Base-by-base conservation (phyloP, 1,140 invertebrate genomes). In the Lucilia sericata region DNA sequence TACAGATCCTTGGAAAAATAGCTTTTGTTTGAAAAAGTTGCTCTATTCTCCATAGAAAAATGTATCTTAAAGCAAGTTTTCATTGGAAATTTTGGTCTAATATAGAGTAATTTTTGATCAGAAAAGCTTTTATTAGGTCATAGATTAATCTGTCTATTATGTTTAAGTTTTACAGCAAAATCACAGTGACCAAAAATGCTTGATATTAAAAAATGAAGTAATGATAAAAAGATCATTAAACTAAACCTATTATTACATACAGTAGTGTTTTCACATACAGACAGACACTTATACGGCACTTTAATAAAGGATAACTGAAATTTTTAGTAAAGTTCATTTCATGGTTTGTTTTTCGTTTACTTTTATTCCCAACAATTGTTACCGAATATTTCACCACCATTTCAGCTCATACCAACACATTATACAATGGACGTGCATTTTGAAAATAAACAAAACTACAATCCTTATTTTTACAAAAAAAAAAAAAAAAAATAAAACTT, bases 301-400 rank as follows among this genome's bases (percentile, higher is more conserved):
- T n/a, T 60, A 60, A 60, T 60, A 60, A 60, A 60, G 55, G 55
- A 60, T 60, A 14, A 60, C 55, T 60, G 55, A 60, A 60, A n/a
- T 60, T 60, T 60, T 60, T 60, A 60, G 14, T 70, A 70, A 70
- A 70, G 8, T 70, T 70, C 19, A 70, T 21, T 70, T 70, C 60
- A 70, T 70, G 60, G 17, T 70, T 70, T 70, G 17, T 60, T 14
- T 60, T 14, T 60, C 42, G 51, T n/a, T 60, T 60, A 60, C 2
- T 17, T 60, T 60, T 60, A 3, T 60, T 60, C n/a, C n/a, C 10
- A 25, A 25, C 65, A 70, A 70, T 70, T 70, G n/a, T 70, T 70
- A 70, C 19, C 65, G n/a, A 10, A 0, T 70, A 70, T 19, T 70
- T 70, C n/a, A 25, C 65, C 65, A 70, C 65, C n/a, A 70, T 17